phyloP scores from a whole-genome alignment of 2,888 invertebrate species.

The Epiblema foenella region DNA sequence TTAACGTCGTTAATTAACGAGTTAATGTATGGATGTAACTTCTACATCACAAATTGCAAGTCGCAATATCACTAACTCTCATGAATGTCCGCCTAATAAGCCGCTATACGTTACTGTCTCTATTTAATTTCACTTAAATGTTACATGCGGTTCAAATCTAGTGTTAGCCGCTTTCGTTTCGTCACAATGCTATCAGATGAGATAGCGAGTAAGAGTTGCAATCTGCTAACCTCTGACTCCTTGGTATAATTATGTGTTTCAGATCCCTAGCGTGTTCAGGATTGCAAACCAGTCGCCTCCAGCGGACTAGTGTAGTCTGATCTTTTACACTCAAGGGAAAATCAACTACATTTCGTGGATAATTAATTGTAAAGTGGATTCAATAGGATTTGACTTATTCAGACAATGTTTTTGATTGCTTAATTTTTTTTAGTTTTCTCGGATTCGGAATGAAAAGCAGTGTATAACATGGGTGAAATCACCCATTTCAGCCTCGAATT shows the following conservation, averaged over 20 bases:
- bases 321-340: neutral
- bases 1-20: too few species aligned
- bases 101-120: constrained; percentile 10
- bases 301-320: neutral
- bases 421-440: too few species aligned
- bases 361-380: too few species aligned
- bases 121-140: constrained; percentile 14
- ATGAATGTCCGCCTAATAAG: neutral
- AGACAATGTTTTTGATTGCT: too few species aligned
- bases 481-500: too few species aligned
- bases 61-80: neutral
- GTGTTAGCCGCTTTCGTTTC: constrained; percentile 35
- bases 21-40: too few species aligned
- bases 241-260: constrained; percentile 43
- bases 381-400: too few species aligned
- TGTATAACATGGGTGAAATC: too few species aligned
- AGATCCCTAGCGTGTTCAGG: neutral
- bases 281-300: neutral
- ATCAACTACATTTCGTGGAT: too few species aligned
- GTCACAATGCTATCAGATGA: constrained; percentile 37
- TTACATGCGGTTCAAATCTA: constrained; percentile 4
- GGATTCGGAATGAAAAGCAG: too few species aligned
- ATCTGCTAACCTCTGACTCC: constrained; percentile 38
- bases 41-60: too few species aligned
- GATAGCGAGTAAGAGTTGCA: constrained; percentile 30